Conservation (phyloP, 2,888 invertebrate genomes). For the Chrysolina americana region DNA sequence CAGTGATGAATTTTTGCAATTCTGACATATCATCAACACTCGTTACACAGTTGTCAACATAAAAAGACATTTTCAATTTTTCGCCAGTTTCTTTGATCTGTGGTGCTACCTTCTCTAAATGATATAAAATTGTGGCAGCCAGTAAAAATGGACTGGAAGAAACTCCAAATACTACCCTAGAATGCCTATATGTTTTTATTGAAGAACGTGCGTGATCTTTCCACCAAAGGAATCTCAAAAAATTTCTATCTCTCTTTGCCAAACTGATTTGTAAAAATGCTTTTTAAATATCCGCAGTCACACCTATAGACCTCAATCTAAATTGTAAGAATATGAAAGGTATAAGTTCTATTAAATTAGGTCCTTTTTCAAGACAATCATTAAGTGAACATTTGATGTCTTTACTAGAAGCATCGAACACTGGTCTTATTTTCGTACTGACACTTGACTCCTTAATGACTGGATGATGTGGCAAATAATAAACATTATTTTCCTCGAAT, state of each 20-base stretch:
- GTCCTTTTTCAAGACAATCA: slow-evolving; percentile 40
- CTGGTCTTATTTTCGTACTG: slow-evolving; percentile 38
- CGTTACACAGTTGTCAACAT: slow-evolving; percentile 24
- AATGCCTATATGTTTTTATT: slow-evolving; percentile 15
- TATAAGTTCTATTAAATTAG: slow-evolving; percentile 17
- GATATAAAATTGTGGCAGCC: slow-evolving; percentile 37
- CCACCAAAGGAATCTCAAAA: slow-evolving; percentile 31
- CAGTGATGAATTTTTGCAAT: slow-evolving; percentile 22
- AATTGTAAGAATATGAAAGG: slow-evolving; percentile 40
- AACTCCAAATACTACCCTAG: slow-evolving; percentile 39
- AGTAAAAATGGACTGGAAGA: slow-evolving; percentile 39
- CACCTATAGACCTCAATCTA: slow-evolving; percentile 36
- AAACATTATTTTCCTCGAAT: neutral
- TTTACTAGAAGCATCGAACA: slow-evolving; percentile 33
- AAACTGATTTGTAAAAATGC: slow-evolving; percentile 43
- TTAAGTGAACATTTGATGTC: slow-evolving; percentile 41
- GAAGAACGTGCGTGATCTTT: slow-evolving; percentile 18
- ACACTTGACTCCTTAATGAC: slow-evolving; percentile 29
- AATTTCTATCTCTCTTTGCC: slow-evolving; percentile 30
- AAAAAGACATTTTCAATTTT: slow-evolving; percentile 29
- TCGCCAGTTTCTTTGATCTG: neutral
- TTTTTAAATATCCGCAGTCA: slow-evolving; percentile 44
- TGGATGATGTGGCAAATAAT: slow-evolving; percentile 45
- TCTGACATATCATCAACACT: slow-evolving; percentile 5
- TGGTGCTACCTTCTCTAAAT: slow-evolving; percentile 23